Evolutionary conservation across 2,113 vertebrate genomes (phyloP), one percentile per base, ranked within the genome.

Genomic region (Tragulus kanchil): DNA sequence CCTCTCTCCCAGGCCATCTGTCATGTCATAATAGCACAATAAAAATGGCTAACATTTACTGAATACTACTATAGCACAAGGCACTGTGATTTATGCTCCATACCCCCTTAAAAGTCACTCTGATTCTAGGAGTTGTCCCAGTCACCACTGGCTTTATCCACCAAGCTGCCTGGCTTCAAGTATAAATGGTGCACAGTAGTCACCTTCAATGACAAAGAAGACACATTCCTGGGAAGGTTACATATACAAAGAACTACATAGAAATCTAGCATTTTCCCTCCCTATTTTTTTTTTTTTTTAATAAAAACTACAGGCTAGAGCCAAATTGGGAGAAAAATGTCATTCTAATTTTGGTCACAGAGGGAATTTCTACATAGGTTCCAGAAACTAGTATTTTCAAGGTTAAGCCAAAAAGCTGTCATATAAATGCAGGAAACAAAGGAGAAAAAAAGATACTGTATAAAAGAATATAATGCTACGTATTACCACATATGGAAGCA

Each of bases 311-410:
- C 1, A 92, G 73, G 93, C 26, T 83, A 90, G 50, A 48, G 71
- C 16, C 52, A 92, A 94, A 92, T 0, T 62, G 23, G 21, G n/a
- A 11, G 16, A 92, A 50, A 90, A 93, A 75, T 67, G 25, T 8
- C 61, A 83, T 67, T 79, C 56, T 45, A 79, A 73, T 69, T 87
- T 59, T 61, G 48, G 28, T 89, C 86, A 95, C 48, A 89, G 45
- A 75, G 77, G 50, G 5, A 67, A 10, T 71, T 95, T 73, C 62
- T 62, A 54, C 17, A 25, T 2, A 85, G 14, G 19, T 91, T 90
- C 64, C 58, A 94, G 52, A 95, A 94, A 88, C n/a, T 67, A 91
- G 26, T 9, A 93, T 77, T 88, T 88, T 89, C 31, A 77, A 95
- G 13, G 75, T 42, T 92, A 95, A 94, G 54, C 42, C 5, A 73